Base-by-base conservation (phyloP, 2,113 vertebrate genomes). In the Psittacula cyanocephala region DNA sequence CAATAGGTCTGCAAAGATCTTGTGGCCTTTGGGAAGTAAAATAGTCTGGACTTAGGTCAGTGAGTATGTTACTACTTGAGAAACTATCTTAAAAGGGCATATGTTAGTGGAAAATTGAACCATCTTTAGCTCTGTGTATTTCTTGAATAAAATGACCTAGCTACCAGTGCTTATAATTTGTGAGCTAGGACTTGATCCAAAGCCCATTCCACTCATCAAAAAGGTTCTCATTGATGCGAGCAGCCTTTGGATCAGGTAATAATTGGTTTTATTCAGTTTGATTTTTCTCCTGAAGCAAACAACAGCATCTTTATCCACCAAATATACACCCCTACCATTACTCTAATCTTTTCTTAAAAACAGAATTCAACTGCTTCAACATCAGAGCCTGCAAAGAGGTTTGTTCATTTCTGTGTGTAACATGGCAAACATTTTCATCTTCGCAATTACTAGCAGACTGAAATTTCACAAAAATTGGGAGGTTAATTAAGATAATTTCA, bases 21-120 rank as follows among this genome's bases (percentile, higher is more conserved):
- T 65, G 18, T 53, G 80, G 72, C 70, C 64, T 96, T 92, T 93
- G 46, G 59, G 84, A 70, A 88, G 29, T 62, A 50, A 81, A 93
- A 82, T 8, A 75, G 43, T 10, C 55, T 77, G 65, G 63, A 81
- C 79, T 68, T 46, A 65, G 65, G 69, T 82, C 87, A 85, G 37
- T 11, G 15, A 91, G 46, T 41, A 17, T 17, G 69, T 82, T 77
- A 77, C 57, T 84, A 7, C 82, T 50, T 67, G 65, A 86, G 50
- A 52, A 81, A 69, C 69, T 86, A 62, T 53, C 80, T 91, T 63
- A 64, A 84, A 81, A 93, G 28, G 41, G 39, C 60, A 69, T 23
- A 41, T 50, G 39, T 55, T 83, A 71, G 72, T 70, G 68, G 87
- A 81, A 92, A 96, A 95, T 47, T 47, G 37, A 92, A 83, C 75